A percentile compares a stretch with the other conserved stretches of the same genome.
These are phyloP conservation scores for Trigoniulus corallinus DNA, from an alignment of 1,140 invertebrate species.

Conservation along the genomic window DNA sequence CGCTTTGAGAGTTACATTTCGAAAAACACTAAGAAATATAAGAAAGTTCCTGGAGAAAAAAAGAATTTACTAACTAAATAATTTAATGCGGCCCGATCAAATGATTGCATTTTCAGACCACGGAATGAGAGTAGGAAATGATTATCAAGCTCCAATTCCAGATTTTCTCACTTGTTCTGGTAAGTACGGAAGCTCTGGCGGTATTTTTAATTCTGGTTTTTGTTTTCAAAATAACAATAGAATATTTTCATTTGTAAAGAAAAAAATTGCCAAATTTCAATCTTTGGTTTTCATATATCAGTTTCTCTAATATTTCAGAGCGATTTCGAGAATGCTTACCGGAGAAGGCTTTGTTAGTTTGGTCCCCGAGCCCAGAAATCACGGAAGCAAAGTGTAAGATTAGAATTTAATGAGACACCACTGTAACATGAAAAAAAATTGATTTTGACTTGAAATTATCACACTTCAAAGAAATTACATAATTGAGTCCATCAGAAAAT, in stretches of 20 bases:
- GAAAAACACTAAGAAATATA: neutral
- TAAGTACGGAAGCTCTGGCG: conserved; percentile 20
- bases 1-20: neutral
- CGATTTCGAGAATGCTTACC: conserved; percentile 31
- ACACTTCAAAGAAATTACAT: no score
- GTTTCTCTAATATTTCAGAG: conserved; percentile 19
- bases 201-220: conserved; percentile 7
- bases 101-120: conserved; percentile 39
- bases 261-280: conserved; percentile 6
- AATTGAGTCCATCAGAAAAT: no score
- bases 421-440: no score
- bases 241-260: neutral
- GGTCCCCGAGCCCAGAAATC: conserved; percentile 80
- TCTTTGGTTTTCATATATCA: conserved; percentile 1
- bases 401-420: no score
- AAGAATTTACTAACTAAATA: neutral
- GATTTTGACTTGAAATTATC: no score
- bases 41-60: conserved; percentile 44
- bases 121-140: conserved; percentile 83
- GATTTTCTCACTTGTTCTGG: conserved; percentile 43
- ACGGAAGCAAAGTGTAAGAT: conserved; percentile 66
- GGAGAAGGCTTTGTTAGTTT: conserved; percentile 81
- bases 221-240: neutral
- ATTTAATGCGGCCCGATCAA: neutral
- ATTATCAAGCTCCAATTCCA: conserved; percentile 83